These are phyloP conservation scores for Phalloptychus januarius DNA, from an alignment of 2,797 vertebrate species.

Conservation along the genomic window DNA sequence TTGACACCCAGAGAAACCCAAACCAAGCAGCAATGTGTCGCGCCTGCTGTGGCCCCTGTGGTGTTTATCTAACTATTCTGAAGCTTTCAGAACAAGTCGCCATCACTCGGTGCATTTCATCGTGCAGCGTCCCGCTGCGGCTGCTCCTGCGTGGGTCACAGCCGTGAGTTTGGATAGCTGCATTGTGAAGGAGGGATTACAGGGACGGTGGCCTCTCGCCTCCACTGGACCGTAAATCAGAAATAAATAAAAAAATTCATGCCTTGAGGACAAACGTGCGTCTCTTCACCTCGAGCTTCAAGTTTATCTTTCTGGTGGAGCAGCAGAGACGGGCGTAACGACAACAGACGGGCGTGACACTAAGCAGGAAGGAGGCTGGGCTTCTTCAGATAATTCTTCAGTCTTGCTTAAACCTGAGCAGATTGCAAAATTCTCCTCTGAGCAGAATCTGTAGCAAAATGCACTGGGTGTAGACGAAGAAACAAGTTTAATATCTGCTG, in stretches of 20 bases:
- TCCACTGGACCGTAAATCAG: slow-evolving; percentile 8
- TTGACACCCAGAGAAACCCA: too few species aligned
- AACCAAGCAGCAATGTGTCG: neutral
- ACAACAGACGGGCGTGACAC: neutral
- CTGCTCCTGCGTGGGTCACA: neutral
- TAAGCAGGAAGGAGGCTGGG: neutral
- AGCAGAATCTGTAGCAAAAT: neutral
- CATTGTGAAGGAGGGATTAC: slow-evolving; percentile 54
- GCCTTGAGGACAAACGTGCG: neutral
- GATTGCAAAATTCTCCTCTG: neutral
- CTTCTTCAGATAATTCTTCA: slow-evolving; percentile 15
- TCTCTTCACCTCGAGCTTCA: neutral
- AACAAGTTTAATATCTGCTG: neutral
- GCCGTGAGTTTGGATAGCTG: slow-evolving; percentile 32
- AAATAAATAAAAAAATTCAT: neutral
- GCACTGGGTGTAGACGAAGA: neutral
- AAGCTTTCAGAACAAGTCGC: slow-evolving; percentile 48
- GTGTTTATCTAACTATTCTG: slow-evolving; percentile 10
- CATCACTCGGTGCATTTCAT: slow-evolving; percentile 31
- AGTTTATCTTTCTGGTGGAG: neutral
- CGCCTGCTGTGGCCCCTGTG: neutral
- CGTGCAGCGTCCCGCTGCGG: neutral
- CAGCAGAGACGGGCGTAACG: neutral
- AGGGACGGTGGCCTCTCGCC: slow-evolving; percentile 40
- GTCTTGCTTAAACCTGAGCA: neutral